A percentile compares a stretch with the other conserved stretches of the same genome.
Evolutionary conservation across 2,113 vertebrate species (phyloP).

Genomic region (Proterorhinus semilunaris): DNA sequence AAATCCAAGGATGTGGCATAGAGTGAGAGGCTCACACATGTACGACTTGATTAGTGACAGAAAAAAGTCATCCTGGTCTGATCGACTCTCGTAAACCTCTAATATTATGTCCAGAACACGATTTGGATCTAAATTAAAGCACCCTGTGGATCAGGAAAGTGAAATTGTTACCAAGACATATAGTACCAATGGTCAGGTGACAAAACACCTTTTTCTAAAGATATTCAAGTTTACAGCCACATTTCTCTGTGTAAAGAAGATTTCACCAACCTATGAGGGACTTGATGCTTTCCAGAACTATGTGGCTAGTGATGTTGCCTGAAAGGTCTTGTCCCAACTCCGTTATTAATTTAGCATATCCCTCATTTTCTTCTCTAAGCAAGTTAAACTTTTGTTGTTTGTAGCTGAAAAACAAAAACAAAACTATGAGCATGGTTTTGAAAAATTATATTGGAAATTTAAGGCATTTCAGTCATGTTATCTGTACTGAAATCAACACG

Average conservation of each 20-base stretch:
- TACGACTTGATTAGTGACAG: conserved; percentile 96
- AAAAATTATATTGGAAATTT: background rate
- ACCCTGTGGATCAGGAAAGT: conserved; percentile 75
- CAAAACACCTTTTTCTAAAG: too few species aligned
- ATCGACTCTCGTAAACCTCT: conserved; percentile 95
- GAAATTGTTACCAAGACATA: background rate
- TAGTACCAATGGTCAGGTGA: background rate
- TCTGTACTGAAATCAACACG: too few species aligned
- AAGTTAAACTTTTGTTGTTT: conserved; percentile 99
- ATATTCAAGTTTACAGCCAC: too few species aligned
- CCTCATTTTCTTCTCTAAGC: conserved; percentile 97
- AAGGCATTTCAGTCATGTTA: too few species aligned
- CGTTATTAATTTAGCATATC: conserved; percentile 95
- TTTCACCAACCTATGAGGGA: conserved; percentile 90
- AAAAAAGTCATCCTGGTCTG: conserved; percentile 96
- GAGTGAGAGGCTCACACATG: conserved; percentile 98
- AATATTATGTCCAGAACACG: conserved; percentile 97
- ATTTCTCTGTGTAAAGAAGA: background rate
- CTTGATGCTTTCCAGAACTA: conserved; percentile 97
- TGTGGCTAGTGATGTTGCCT: conserved; percentile 90
- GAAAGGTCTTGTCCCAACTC: conserved; percentile 97
- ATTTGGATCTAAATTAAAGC: conserved; percentile 99
- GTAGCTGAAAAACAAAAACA: conserved; percentile 78
- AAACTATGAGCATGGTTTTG: background rate
- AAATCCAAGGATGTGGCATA: conserved; percentile 98